Evolutionary conservation across 2,888 invertebrate genomes (phyloP).

Genomic region (Agrilus mali): DNA sequence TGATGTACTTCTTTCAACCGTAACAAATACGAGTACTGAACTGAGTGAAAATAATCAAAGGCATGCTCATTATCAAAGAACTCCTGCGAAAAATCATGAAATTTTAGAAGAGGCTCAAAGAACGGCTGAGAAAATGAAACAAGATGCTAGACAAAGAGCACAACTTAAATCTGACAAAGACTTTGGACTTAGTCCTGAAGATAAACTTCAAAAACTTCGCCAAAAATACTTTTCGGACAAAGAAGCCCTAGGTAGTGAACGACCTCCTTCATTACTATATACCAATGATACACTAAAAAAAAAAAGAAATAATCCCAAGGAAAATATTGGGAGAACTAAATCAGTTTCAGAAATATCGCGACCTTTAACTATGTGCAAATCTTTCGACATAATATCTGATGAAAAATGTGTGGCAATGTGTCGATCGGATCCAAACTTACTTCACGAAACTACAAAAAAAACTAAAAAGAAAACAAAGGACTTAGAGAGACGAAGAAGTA

Average conservation of each 20-base stretch:
- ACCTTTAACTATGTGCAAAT: conserved; percentile 7
- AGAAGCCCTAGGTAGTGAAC: conserved; percentile 22
- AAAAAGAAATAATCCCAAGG: conserved; percentile 20
- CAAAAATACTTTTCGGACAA: conserved; percentile 26
- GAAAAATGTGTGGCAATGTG: conserved; percentile 18
- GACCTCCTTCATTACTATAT: conserved; percentile 24
- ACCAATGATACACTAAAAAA: conserved; percentile 28
- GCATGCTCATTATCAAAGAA: conserved; percentile 8
- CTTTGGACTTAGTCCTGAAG: conserved; percentile 57
- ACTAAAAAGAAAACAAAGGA: conserved; percentile 39
- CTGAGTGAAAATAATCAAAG: conserved; percentile 1
- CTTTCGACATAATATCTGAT: background rate
- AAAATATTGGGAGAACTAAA: conserved; percentile 19
- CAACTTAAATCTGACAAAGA: conserved; percentile 61
- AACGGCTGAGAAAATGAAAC: conserved; percentile 46
- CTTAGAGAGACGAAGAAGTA: conserved; percentile 63
- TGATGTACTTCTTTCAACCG: conserved; percentile 24
- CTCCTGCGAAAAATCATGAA: conserved; percentile 26
- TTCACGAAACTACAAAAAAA: conserved; percentile 21
- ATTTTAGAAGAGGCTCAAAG: conserved; percentile 33
- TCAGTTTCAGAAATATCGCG: conserved; percentile 24
- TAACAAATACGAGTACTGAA: conserved; percentile 12
- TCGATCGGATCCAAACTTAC: conserved; percentile 32
- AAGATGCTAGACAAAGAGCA: conserved; percentile 46
- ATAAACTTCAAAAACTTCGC: conserved; percentile 44